These are phyloP conservation scores for Champsocephalus esox DNA, from an alignment of 2,797 vertebrate genomes.

Conservation along the genomic window DNA sequence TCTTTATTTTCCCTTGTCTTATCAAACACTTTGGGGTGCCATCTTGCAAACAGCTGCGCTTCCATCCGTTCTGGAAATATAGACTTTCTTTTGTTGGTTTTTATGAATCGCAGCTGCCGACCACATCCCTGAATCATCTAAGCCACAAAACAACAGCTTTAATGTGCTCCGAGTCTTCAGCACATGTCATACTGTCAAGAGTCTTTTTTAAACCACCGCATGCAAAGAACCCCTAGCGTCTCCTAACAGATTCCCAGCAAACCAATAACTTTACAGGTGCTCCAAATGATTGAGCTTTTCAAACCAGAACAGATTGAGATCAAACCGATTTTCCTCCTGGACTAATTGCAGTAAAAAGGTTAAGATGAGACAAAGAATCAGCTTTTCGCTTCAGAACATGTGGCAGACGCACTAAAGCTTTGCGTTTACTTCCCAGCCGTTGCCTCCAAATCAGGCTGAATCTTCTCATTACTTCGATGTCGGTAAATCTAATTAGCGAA, in stretches of 20 bases:
- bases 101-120: background rate
- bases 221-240: conserved; percentile 26
- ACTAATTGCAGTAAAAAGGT: conserved; percentile 27
- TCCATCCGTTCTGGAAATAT: too few relatives aligned
- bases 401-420: conserved; percentile 22
- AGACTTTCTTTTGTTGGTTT: too few relatives aligned
- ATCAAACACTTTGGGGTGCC: too few relatives aligned
- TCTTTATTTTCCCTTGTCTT: too few relatives aligned
- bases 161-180: conserved; percentile 4
- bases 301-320: conserved; percentile 7
- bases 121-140: conserved; percentile 12
- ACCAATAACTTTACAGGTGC: background rate
- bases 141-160: conserved; percentile 8
- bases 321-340: conserved; percentile 1
- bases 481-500: conserved; percentile 49
- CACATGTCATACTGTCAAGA: conserved; percentile 1
- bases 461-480: conserved; percentile 53
- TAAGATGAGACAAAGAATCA: conserved; percentile 22
- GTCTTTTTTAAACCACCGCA: background rate
- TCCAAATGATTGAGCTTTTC: conserved; percentile 22
- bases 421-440: conserved; percentile 43
- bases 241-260: conserved; percentile 22
- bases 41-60: too few relatives aligned
- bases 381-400: conserved; percentile 24
- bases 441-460: conserved; percentile 48